phyloP scores from a whole-genome alignment of 2,888 invertebrate genomes.

The Lepidonotus clava region DNA sequence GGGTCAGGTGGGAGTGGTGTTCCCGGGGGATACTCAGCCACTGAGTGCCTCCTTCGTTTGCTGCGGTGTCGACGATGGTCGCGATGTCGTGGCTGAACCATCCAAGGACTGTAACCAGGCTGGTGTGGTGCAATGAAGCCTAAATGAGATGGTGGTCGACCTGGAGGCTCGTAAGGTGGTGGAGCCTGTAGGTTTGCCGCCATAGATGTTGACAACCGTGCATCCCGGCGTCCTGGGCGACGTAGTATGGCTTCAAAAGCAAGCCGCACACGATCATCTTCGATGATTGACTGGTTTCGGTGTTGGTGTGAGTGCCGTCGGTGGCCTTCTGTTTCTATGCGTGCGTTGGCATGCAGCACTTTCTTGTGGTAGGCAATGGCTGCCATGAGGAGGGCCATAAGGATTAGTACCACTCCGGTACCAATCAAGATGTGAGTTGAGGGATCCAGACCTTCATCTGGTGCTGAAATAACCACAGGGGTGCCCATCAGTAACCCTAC shows the following conservation, averaged over 20 bases:
- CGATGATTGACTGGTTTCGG: background rate
- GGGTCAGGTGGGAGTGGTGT: background rate
- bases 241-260: conserved; percentile 4
- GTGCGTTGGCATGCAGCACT: background rate
- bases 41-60: background rate
- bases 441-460: background rate
- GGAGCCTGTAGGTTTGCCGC: background rate
- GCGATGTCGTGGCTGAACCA: background rate
- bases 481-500: too few species aligned
- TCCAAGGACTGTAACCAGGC: conserved; percentile 38
- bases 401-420: background rate
- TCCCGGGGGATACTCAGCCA: background rate
- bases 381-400: background rate
- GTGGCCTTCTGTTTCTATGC: background rate
- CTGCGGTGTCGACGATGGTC: background rate
- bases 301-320: background rate
- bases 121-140: conserved; percentile 24
- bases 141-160: background rate
- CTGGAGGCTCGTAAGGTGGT: background rate
- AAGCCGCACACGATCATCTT: background rate
- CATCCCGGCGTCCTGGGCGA: background rate
- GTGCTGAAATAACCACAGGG: background rate
- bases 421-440: conserved; percentile 5
- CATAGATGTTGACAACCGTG: background rate
- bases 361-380: background rate